Percentiles rank a stretch among this genome's conserved stretches.
Conservation (phyloP, 2,113 vertebrate genomes). For the Ictalurus punctatus region DNA sequence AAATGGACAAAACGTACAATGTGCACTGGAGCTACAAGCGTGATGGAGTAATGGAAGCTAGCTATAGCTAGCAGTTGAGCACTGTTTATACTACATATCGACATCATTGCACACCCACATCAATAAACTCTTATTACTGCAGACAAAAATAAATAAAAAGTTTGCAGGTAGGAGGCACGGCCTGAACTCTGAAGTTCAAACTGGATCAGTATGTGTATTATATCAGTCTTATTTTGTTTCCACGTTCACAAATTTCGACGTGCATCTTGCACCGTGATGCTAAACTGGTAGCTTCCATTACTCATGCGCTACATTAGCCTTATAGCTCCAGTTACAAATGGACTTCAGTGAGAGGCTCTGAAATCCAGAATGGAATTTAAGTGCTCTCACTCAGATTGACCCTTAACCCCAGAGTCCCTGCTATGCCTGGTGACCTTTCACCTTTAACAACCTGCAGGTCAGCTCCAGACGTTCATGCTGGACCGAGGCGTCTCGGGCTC, state of each 20-base stretch:
- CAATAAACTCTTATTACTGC: background rate
- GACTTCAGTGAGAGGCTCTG: background rate
- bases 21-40: background rate
- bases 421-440: conserved; percentile 19
- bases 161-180: no score
- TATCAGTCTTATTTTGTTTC: background rate
- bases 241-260: no score
- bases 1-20: background rate
- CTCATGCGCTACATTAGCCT: background rate
- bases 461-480: background rate
- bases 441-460: conserved; percentile 30
- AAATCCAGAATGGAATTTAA: conserved; percentile 26
- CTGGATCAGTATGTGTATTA: background rate
- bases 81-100: background rate
- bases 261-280: background rate
- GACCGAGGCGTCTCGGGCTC: background rate
- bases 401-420: conserved; percentile 6
- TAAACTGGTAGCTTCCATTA: background rate
- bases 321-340: background rate
- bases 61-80: background rate
- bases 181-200: background rate
- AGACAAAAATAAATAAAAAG: background rate
- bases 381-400: conserved; percentile 19
- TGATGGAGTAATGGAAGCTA: background rate
- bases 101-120: background rate